Base-by-base conservation (phyloP, 2,888 invertebrate genomes). In the Colletes collaris region DNA sequence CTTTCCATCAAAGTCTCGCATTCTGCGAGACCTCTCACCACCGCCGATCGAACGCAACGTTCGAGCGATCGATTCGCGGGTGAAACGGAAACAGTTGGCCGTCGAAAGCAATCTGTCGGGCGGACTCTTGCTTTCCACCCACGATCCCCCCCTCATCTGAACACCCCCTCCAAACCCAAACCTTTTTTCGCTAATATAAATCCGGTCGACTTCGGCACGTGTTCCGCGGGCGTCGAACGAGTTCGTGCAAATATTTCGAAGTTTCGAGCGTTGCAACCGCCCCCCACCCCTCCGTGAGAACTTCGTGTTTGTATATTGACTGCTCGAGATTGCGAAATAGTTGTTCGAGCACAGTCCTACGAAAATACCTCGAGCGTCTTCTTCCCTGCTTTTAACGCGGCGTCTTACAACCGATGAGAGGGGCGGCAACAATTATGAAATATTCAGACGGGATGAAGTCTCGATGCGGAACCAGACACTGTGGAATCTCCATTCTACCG, bases 311-410 rank as follows among this genome's bases (percentile, higher is more conserved):
- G 53, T 56, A 46, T 27, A 73, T 77, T 27, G 65, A 64, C 37
- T 59, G 44, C 55, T 19, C 19, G 68, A 69, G 60, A 72, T 80
- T 80, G 64, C 65, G 65, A 77, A 79, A 77, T 80, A 72, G 79
- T 80, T 80, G 68, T 46, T 16, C 72, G 37, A 76, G 71, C 68
- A 66, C 69, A 50, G 67, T 65, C 72, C 65, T 35, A 0, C 13
- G n/a, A 56, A 55, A 73, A 76, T 69, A 55, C 72, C 64, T 37
- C 27, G 50, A 64, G 66, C 55, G 55, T 56, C 67, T 71, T 60
- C 59, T 37, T 60, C 27, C 27, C 50, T 5, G 56, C 50, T 58
- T 52, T 58, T 63, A 70, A 64, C 70, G 10, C 46, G 10, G 44
- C 56, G 35, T 16, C 16, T 64, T 50, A 63, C 58, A 63, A 46